Base-by-base conservation (phyloP, 2,797 vertebrate genomes). In the Perodicticus potto region DNA sequence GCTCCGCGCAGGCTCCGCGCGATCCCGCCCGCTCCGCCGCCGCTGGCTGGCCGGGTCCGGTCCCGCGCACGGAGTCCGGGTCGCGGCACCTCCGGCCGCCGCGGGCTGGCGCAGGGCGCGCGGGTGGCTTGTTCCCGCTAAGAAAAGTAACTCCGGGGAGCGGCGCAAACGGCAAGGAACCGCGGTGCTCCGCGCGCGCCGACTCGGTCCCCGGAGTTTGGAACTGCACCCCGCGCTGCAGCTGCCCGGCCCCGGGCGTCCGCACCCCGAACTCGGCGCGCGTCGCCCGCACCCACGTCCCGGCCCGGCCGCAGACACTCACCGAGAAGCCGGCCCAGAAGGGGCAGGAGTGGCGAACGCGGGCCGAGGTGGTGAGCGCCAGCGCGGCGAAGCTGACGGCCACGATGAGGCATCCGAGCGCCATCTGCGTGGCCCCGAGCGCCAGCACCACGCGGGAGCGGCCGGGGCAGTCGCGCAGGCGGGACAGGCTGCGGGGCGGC, bases 251-350 rank as follows among this genome's bases (percentile, higher is more conserved):
- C 74, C 91, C 8, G 32, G 40, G 59, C 53, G 32, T 20, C 27
- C 40, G 94, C 89, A 7, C 72, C 87, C 86, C 29, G 67, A 59
- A 88, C 53, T 85, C 19, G 55, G 69, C 1, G 40, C 72, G 34
- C 59, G 88, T 43, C 5, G 32, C 55, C 40, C 22, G 16, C 37
- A 25, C 19, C 27, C 45, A 6, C 1, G 45, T 1, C 78, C n/a
- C 40, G 70, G 61, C 49, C 63, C 13, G 32, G 32, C 85, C 40
- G 80, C 77, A 3, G 43, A 53, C 93, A 99, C 99, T 99, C 98
- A 99, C 99, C 98, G 99, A 99, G 98, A 99, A 99, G 93, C 99
- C 99, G 34, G 99, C 99, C 99, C 99, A 99, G 99, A 99, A 99
- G 27, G 99, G 99, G 97, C 99, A 99, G 6, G 99, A 99, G 98